A percentile compares a stretch with the other conserved stretches of the same genome.
These are phyloP conservation scores for Sinosuthora webbiana DNA, from an alignment of 2,113 vertebrate genomes.

Conservation along the genomic window DNA sequence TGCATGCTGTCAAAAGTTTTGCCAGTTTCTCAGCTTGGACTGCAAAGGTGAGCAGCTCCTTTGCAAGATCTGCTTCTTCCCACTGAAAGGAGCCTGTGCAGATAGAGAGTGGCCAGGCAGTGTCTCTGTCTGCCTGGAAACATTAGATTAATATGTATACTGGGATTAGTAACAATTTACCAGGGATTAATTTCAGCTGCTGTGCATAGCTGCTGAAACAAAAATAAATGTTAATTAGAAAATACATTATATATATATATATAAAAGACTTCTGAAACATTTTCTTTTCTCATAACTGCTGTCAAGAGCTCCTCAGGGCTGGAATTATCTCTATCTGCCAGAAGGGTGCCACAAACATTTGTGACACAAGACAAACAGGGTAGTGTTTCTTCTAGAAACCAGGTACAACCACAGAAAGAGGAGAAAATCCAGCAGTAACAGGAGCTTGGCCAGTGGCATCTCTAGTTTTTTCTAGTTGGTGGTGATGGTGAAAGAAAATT, in stretches of 20 bases:
- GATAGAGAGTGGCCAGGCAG: not conserved
- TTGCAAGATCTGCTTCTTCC: not conserved
- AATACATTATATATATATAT: not conserved
- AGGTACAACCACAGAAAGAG: not conserved
- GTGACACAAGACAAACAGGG: not conserved
- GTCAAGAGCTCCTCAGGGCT: not conserved
- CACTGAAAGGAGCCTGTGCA: not conserved
- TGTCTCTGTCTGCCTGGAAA: not conserved
- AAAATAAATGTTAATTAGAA: not conserved
- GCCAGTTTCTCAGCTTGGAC: not conserved
- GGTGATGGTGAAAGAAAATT: not conserved
- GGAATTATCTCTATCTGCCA: not conserved
- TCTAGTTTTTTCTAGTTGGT: not conserved
- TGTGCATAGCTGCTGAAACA: not conserved
- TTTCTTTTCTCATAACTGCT: not conserved
- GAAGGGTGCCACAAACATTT: not conserved
- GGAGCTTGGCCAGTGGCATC: not conserved
- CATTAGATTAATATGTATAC: not conserved
- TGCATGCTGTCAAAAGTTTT: not conserved
- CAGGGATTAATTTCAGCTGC: not conserved
- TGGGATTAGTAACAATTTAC: not conserved
- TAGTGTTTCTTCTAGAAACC: not conserved
- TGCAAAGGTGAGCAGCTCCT: not conserved
- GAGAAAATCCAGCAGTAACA: not conserved
- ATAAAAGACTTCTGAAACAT: not conserved